A percentile compares a stretch with the other conserved stretches of the same genome.
Conservation (phyloP, 2,888 invertebrate species). For the Aethes cnicana region DNA sequence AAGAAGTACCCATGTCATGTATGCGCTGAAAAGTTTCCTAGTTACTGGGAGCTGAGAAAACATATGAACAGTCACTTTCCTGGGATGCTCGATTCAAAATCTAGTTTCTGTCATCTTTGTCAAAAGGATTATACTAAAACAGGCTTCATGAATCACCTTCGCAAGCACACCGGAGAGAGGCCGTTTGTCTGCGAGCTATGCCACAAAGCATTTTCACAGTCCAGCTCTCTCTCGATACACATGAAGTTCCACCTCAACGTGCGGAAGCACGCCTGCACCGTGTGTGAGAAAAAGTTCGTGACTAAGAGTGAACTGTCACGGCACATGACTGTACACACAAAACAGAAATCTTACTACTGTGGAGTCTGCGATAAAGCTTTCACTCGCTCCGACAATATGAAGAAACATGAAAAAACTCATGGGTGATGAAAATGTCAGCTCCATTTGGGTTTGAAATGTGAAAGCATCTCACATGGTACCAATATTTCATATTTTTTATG, state of each 20-base stretch:
- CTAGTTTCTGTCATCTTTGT: conserved; percentile 79
- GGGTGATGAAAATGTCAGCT: conserved; percentile 50
- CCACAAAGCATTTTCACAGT: conserved; percentile 78
- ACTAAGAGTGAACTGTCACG: conserved; percentile 81
- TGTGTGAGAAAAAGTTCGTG: conserved; percentile 80
- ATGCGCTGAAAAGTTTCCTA: conserved; percentile 76
- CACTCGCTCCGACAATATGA: conserved; percentile 80
- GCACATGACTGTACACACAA: conserved; percentile 80
- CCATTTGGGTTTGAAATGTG: conserved; percentile 34
- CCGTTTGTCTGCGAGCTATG: conserved; percentile 80
- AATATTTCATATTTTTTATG: conserved; percentile 18
- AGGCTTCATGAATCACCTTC: conserved; percentile 79
- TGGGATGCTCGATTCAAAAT: conserved; percentile 79
- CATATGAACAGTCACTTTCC: conserved; percentile 79
- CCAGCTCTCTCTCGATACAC: conserved; percentile 78
- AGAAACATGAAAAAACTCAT: conserved; percentile 81
- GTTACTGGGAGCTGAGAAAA: conserved; percentile 77
- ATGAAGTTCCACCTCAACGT: conserved; percentile 81
- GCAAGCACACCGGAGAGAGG: conserved; percentile 77
- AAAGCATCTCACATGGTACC: conserved; percentile 37
- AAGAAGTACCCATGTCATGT: conserved; percentile 79
- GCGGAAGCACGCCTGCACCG: conserved; percentile 77
- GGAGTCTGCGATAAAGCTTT: conserved; percentile 80
- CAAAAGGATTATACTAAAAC: conserved; percentile 81
- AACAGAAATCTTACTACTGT: conserved; percentile 80